Evolutionary conservation across 2,113 vertebrate species (phyloP).

Genomic region (cattle (Bos taurus)): DNA sequence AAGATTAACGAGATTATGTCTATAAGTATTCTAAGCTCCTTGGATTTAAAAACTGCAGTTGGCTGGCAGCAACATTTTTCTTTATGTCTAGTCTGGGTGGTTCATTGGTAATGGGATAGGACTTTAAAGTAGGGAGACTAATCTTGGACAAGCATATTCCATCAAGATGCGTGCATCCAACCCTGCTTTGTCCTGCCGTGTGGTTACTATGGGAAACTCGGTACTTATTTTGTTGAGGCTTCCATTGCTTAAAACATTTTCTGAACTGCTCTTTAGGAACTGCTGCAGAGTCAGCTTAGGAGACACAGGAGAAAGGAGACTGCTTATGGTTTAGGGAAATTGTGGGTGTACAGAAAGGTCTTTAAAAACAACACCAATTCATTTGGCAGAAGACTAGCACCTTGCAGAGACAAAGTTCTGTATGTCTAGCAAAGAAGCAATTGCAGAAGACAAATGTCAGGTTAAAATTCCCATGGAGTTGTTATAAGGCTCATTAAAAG

Average conservation of each 20-base stretch:
- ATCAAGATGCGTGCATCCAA: background rate
- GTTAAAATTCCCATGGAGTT: conserved; percentile 45
- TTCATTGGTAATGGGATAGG: conserved; percentile 50
- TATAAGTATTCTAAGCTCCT: conserved; percentile 59
- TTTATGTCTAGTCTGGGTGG: conserved; percentile 19
- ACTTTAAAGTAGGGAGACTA: conserved; percentile 35
- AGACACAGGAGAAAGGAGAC: conserved; percentile 28
- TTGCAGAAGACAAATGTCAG: conserved; percentile 30
- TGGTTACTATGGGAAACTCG: background rate
- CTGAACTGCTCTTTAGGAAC: conserved; percentile 21
- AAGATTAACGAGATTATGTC: conserved; percentile 61
- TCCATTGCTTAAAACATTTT: conserved; percentile 32
- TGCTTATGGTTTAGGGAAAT: conserved; percentile 24
- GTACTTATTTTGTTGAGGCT: conserved; percentile 8
- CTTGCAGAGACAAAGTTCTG: conserved; percentile 14
- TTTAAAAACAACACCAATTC: conserved; percentile 26
- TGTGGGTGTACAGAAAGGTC: background rate
- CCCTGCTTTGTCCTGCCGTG: conserved; percentile 1
- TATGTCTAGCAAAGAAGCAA: conserved; percentile 19
- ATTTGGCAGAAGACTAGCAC: conserved; percentile 1
- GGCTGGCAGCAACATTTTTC: conserved; percentile 44
- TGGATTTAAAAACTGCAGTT: conserved; percentile 53
- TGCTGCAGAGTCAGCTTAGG: background rate
- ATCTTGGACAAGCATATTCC: conserved; percentile 35
- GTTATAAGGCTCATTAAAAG: conserved; percentile 47